Percentiles rank a stretch among this genome's conserved stretches.
Conservation (phyloP, 2,113 vertebrate species). For the Cisticola juncidis region DNA sequence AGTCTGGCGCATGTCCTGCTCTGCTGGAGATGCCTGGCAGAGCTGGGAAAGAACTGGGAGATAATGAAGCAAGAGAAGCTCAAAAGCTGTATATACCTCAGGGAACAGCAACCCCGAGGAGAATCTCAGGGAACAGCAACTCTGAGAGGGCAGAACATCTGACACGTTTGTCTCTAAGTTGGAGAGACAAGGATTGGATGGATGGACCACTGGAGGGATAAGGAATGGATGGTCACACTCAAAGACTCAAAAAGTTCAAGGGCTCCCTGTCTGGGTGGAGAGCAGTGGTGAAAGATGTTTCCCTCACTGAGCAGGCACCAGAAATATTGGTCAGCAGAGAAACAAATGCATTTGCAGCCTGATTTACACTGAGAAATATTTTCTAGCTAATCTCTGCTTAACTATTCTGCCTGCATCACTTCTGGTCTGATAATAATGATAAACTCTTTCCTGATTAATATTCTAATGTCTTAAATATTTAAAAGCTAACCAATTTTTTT, state of each 20-base stretch:
- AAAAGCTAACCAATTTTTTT: constrained; percentile 65
- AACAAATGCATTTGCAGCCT: not conserved
- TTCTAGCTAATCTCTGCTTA: constrained; percentile 45
- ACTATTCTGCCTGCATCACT: constrained; percentile 54
- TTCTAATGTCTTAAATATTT: constrained; percentile 65
- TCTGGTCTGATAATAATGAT: constrained; percentile 52
- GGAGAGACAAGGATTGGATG: not conserved
- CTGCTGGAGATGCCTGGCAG: too few relatives aligned
- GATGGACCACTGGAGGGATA: not conserved
- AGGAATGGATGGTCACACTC: not conserved
- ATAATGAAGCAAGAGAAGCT: too few relatives aligned
- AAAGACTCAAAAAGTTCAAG: not conserved
- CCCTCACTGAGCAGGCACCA: not conserved
- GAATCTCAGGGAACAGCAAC: too few relatives aligned
- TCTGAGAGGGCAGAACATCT: too few relatives aligned
- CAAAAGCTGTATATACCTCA: too few relatives aligned
- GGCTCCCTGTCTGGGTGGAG: not conserved
- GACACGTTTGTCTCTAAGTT: not conserved
- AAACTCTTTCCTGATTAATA: constrained; percentile 54
- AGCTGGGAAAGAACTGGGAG: too few relatives aligned
- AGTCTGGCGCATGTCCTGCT: too few relatives aligned
- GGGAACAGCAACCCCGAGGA: too few relatives aligned
- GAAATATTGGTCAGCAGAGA: not conserved
- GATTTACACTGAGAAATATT: not conserved
- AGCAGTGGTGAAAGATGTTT: not conserved